phyloP scores from a whole-genome alignment of 2,888 invertebrate species.

The Drosophila birchii region DNA sequence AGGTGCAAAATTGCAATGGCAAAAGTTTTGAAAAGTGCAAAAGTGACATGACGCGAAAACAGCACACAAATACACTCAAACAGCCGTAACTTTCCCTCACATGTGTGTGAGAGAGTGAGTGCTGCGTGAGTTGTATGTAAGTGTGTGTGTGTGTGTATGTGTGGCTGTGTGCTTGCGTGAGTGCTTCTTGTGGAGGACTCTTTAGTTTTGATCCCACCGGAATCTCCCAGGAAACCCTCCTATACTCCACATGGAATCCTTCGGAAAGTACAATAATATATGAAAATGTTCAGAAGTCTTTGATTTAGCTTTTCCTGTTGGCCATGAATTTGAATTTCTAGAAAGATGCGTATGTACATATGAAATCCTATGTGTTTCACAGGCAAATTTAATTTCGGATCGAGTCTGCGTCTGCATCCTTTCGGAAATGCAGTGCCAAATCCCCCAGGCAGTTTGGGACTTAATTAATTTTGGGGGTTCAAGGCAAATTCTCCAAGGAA shows the following conservation, averaged over 20 bases:
- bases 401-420: neutral
- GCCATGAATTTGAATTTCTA: neutral
- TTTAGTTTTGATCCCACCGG: neutral
- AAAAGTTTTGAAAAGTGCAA: slow-evolving; percentile 39
- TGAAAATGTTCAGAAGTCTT: neutral
- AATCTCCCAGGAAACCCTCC: neutral
- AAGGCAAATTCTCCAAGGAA: neutral
- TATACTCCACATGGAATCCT: neutral
- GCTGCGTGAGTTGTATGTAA: neutral
- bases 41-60: slow-evolving; percentile 45
- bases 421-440: neutral
- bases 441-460: neutral
- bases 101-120: slow-evolving; percentile 1
- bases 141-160: slow-evolving; percentile 5
- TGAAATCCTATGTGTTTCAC: neutral
- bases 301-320: neutral
- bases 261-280: neutral
- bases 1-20: slow-evolving; percentile 73
- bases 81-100: slow-evolving; percentile 3
- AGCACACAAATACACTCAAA: slow-evolving; percentile 13
- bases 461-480: neutral
- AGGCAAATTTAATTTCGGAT: neutral
- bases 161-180: slow-evolving; percentile 1
- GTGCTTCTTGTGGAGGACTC: neutral
- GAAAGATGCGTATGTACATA: neutral